Evolutionary conservation across 2,888 invertebrate genomes (phyloP).

Genomic region (Morinoia aosen): DNA sequence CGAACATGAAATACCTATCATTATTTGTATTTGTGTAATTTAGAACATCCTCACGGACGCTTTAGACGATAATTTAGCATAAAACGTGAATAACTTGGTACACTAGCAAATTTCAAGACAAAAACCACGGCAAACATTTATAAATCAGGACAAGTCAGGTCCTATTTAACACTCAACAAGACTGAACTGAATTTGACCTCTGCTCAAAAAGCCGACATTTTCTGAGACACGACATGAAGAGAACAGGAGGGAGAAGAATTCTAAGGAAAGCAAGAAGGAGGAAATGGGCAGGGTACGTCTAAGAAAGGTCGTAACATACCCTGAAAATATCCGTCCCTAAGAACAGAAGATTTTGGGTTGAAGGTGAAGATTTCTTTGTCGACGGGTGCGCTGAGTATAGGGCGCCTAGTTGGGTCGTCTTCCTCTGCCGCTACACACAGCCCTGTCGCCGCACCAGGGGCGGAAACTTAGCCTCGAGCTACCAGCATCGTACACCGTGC

Average conservation of each 20-base stretch:
- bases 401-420: constrained; percentile 34
- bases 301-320: constrained; percentile 34
- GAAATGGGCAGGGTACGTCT: constrained; percentile 53
- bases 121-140: background rate
- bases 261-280: background rate
- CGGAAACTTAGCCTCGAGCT: background rate
- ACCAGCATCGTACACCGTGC: background rate
- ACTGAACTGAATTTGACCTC: background rate
- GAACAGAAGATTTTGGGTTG: constrained; percentile 53
- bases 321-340: constrained; percentile 47
- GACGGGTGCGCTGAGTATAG: constrained; percentile 60
- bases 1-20: background rate
- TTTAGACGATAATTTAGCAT: background rate
- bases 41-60: background rate
- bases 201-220: background rate
- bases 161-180: background rate
- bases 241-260: background rate
- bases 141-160: background rate
- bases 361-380: constrained; percentile 64
- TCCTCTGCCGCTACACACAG: background rate
- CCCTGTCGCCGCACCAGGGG: background rate
- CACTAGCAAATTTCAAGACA: background rate
- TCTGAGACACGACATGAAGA: background rate
- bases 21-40: background rate
- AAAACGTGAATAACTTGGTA: background rate